These are phyloP conservation scores for Manis crassicaudata DNA, from an alignment of 2,797 vertebrate species.

Conservation along the genomic window DNA sequence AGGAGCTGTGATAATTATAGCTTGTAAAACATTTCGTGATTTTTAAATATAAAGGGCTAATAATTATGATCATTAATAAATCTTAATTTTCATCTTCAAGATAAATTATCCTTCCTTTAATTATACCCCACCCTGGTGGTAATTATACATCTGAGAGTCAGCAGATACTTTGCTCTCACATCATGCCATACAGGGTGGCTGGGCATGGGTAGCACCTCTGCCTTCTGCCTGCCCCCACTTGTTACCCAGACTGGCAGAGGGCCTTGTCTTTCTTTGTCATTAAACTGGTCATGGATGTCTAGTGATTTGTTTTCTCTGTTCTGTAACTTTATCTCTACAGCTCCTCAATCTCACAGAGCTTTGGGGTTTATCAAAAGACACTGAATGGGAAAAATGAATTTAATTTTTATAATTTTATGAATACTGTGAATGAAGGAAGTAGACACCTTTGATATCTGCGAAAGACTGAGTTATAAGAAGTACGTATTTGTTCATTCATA, in stretches of 20 bases:
- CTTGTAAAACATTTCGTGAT: slow-evolving; percentile 80
- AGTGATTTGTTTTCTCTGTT: slow-evolving; percentile 20
- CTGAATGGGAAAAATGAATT: slow-evolving; percentile 9
- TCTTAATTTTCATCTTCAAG: slow-evolving; percentile 83
- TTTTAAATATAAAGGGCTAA: slow-evolving; percentile 73
- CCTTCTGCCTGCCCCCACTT: not conserved
- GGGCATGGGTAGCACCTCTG: not conserved
- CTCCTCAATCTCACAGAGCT: not conserved
- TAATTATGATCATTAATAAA: slow-evolving; percentile 75
- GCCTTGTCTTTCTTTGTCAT: slow-evolving; percentile 5
- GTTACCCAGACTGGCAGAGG: not conserved
- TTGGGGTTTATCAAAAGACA: slow-evolving; percentile 32
- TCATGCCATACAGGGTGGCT: slow-evolving; percentile 62
- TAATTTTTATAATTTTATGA: slow-evolving; percentile 36
- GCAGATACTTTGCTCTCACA: slow-evolving; percentile 79
- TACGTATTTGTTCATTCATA: too few relatives aligned
- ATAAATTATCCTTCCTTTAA: slow-evolving; percentile 81
- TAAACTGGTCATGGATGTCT: not conserved
- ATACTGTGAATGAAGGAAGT: not conserved
- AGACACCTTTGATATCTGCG: not conserved
- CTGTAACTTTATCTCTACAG: not conserved
- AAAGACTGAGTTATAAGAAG: too few relatives aligned
- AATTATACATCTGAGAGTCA: slow-evolving; percentile 84
- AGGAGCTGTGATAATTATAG: slow-evolving; percentile 81
- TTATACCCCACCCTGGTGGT: slow-evolving; percentile 80